Conservation (phyloP, 1,140 invertebrate genomes). For the Meloidogyne floridensis region DNA sequence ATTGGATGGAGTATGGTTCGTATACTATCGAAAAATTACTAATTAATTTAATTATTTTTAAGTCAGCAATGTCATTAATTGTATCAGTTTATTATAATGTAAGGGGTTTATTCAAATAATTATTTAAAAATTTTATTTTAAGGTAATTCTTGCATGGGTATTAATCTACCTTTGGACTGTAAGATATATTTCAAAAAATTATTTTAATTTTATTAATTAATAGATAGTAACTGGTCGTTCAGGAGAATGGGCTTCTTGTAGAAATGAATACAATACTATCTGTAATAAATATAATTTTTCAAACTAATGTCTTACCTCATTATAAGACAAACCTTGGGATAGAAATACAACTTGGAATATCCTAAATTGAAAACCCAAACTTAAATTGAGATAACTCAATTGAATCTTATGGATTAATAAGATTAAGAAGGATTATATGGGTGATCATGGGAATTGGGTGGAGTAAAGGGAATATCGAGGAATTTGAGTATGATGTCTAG, state of each 20-base stretch:
- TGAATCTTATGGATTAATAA: too few species aligned
- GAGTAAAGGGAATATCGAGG: too few species aligned
- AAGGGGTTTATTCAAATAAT: not conserved
- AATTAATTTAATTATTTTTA: slow-evolving; percentile 12
- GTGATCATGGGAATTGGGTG: too few species aligned
- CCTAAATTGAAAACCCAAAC: too few species aligned
- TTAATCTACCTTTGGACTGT: slow-evolving; percentile 84
- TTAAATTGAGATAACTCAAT: too few species aligned
- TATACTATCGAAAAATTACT: not conserved
- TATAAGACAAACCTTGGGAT: too few species aligned
- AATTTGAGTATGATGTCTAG: too few species aligned
- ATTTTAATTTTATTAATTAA: not conserved
- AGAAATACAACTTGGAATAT: too few species aligned
- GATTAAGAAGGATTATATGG: too few species aligned
- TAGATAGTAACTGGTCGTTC: slow-evolving; percentile 78
- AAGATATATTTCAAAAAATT: not conserved
- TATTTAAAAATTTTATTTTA: not conserved
- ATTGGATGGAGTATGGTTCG: slow-evolving; percentile 55
- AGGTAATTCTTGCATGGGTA: slow-evolving; percentile 83
- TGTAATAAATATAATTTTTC: slow-evolving; percentile 36
- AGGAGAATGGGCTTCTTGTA: slow-evolving; percentile 80
- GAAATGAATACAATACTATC: slow-evolving; percentile 81
- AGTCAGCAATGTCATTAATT: not conserved
- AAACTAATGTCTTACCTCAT: not conserved
- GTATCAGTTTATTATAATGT: slow-evolving; percentile 84